phyloP scores from a whole-genome alignment of 2,888 invertebrate species.

The Idaea biselata region DNA sequence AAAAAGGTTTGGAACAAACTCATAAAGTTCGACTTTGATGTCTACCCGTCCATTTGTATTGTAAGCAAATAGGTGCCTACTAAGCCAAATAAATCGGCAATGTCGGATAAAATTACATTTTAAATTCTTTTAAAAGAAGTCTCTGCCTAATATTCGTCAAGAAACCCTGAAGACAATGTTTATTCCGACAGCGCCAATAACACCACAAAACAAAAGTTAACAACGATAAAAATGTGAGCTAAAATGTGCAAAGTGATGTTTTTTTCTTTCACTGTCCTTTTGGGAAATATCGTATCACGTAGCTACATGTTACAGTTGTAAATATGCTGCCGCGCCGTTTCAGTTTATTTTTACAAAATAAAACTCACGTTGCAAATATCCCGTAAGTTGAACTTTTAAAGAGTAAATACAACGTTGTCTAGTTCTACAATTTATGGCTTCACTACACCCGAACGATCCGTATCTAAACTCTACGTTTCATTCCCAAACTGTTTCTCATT shows the following conservation, averaged over 20 bases:
- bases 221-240: constrained; percentile 27
- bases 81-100: neutral
- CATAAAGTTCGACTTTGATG: neutral
- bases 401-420: constrained; percentile 39
- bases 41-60: neutral
- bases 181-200: constrained; percentile 6
- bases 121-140: constrained; percentile 7
- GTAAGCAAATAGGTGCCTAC: neutral
- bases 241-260: constrained; percentile 31
- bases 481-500: constrained; percentile 40
- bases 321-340: constrained; percentile 20
- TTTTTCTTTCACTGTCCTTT: constrained; percentile 32
- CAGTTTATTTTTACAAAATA: constrained; percentile 41
- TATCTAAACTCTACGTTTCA: constrained; percentile 42
- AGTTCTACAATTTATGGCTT: constrained; percentile 40
- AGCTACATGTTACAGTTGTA: constrained; percentile 30
- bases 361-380: constrained; percentile 36
- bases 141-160: neutral
- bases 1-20: constrained; percentile 1
- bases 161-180: neutral
- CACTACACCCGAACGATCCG: constrained; percentile 40
- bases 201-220: constrained; percentile 6
- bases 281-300: constrained; percentile 39
- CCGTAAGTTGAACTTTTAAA: constrained; percentile 42
- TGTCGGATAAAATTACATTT: neutral